Conservation (phyloP, 2,888 invertebrate species). For the Scaptomyza caliginosa region DNA sequence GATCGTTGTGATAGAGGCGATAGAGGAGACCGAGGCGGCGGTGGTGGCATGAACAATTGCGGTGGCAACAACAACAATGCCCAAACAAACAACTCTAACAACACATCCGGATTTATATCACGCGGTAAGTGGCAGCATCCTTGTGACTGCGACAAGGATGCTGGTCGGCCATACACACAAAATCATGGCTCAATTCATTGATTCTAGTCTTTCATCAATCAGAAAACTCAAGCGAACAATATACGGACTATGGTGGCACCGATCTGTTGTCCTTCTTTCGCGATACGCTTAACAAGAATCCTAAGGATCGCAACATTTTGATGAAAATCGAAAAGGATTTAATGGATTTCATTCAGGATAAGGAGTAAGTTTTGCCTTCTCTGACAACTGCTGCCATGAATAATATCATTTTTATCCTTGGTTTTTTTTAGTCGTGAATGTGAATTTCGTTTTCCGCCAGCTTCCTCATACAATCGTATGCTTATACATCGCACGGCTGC, state of each 20-base stretch:
- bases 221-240: slow-evolving; percentile 91
- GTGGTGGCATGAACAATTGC: slow-evolving; percentile 8
- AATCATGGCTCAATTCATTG: slow-evolving; percentile 59
- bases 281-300: slow-evolving; percentile 95
- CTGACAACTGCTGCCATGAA: not conserved
- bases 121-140: slow-evolving; percentile 84
- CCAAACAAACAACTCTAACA: slow-evolving; percentile 74
- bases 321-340: slow-evolving; percentile 95
- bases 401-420: not conserved
- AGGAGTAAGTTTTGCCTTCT: slow-evolving; percentile 86
- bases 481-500: slow-evolving; percentile 96
- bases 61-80: slow-evolving; percentile 33
- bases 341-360: slow-evolving; percentile 92
- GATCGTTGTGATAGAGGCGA: slow-evolving; percentile 46
- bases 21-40: not conserved
- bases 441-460: slow-evolving; percentile 93
- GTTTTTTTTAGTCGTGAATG: slow-evolving; percentile 84
- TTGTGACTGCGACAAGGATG: slow-evolving; percentile 1
- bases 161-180: slow-evolving; percentile 11
- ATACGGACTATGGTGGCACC: slow-evolving; percentile 89
- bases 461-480: slow-evolving; percentile 98
- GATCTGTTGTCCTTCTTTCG: slow-evolving; percentile 95
- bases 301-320: slow-evolving; percentile 93
- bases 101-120: slow-evolving; percentile 86
- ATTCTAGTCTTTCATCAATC: slow-evolving; percentile 82